Evolutionary conservation across 1,140 invertebrate species (phyloP), one percentile per base, ranked within the genome.

Genomic region (Eumeta japonica): DNA sequence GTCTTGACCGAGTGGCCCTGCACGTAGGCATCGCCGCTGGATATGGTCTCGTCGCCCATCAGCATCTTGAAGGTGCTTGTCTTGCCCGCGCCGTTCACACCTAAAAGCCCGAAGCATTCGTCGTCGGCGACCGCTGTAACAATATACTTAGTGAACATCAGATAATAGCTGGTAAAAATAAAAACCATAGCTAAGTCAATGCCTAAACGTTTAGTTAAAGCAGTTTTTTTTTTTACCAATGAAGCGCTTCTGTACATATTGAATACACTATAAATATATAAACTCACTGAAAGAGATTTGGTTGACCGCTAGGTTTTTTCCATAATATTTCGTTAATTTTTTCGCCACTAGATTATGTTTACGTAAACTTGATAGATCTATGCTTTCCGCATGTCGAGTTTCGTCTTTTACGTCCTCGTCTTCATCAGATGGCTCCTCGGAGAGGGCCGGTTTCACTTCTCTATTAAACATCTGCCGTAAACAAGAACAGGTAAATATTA

Each of bases 31-130:
- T 75, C 57, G 9, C 80, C 80, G 29, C 55, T 70, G 3, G 71
- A 74, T 2, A 83, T 78, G 3, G 50, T 56, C 43, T 86, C 81
- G 58, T 91, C 88, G 3, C 92, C 93, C 16, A 92, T 95, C 34
- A 95, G 62, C 88, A 94, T 92, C 66, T 89, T 89, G 54, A 94
- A 94, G 0, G 88, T 92, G 0, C 87, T 87, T 0, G 91, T 93
- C 74, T 92, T 89, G 0, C 80, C 80, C 9, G 89, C 89, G 3
- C 90, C 90, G 58, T 94, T 94, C 1, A 91, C 82, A 3, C 94
- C 94, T 12, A 97, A 73, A 15, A 97, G 67, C 7, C 93, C 94
- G 62, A 96, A 96, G 58, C 91, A 94, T 75, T 96, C 75, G 0
- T 46, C 48, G 41, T 70, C 62, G 33, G 57, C 59, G 2, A 77